Percentiles rank a stretch among this genome's conserved stretches.
Evolutionary conservation across 2,888 invertebrate species (phyloP).

Genomic region (Operophtera brumata): DNA sequence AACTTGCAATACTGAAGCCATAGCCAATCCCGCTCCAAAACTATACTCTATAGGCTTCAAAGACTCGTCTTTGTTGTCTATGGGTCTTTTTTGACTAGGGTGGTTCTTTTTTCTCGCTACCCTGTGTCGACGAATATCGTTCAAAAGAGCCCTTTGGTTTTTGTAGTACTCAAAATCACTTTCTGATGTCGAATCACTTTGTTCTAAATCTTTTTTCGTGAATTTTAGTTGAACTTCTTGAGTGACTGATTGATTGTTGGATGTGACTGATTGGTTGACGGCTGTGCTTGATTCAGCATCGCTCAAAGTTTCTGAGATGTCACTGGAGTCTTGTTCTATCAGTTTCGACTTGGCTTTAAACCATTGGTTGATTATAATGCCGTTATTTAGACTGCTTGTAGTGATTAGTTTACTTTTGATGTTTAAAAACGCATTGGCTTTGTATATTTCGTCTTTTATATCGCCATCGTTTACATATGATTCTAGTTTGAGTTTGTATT

Average conservation of each 20-base stretch:
- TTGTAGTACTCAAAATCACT: constrained; percentile 57
- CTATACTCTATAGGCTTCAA: constrained; percentile 71
- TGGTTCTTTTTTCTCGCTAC: constrained; percentile 60
- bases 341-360: constrained; percentile 36
- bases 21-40: constrained; percentile 73
- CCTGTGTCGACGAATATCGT: constrained; percentile 61
- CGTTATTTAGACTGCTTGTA: constrained; percentile 34
- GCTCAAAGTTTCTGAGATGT: constrained; percentile 44
- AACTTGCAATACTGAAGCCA: constrained; percentile 70
- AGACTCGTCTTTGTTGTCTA: constrained; percentile 41
- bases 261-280: constrained; percentile 32
- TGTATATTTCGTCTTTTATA: constrained; percentile 41
- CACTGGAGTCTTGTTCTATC: constrained; percentile 35
- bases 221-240: constrained; percentile 43
- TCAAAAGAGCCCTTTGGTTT: constrained; percentile 48
- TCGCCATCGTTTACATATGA: constrained; percentile 49
- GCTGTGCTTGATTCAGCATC: constrained; percentile 39
- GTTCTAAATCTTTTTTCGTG: constrained; percentile 60
- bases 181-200: constrained; percentile 58
- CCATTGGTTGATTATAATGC: constrained; percentile 50
- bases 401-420: constrained; percentile 51
- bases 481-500: constrained; percentile 40
- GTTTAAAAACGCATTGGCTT: constrained; percentile 51
- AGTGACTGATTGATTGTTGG: constrained; percentile 27
- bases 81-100: constrained; percentile 36